phyloP scores from a whole-genome alignment of 2,113 vertebrate species.

The Atractosteus spatula region DNA sequence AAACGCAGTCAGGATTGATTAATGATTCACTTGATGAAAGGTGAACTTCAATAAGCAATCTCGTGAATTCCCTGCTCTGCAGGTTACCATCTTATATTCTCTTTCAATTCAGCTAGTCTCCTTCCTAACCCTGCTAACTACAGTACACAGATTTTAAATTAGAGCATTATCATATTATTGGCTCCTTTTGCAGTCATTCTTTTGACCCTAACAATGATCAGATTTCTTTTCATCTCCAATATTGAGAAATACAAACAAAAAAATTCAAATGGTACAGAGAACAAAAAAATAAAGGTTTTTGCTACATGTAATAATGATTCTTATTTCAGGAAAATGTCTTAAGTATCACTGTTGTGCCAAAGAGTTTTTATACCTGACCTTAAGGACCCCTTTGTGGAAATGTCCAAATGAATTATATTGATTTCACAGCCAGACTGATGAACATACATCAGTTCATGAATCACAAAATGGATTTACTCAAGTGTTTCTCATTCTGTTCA shows the following conservation, averaged over 20 bases:
- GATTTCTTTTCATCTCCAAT: no score
- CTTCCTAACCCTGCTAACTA: constrained; percentile 32
- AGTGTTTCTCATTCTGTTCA: constrained; percentile 28
- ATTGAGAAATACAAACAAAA: no score
- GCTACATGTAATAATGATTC: no score
- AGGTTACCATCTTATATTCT: constrained; percentile 55
- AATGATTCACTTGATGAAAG: no score
- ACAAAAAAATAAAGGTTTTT: no score
- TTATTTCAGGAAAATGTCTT: no score
- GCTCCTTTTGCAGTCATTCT: no score
- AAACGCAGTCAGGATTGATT: no score
- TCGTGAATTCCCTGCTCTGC: constrained; percentile 43
- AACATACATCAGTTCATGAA: not conserved
- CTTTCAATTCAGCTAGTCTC: constrained; percentile 48
- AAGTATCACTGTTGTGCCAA: no score
- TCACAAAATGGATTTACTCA: constrained; percentile 8
- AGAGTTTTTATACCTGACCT: not conserved
- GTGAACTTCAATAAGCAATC: constrained; percentile 15
- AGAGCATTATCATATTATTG: constrained; percentile 4
- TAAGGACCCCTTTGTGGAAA: constrained; percentile 1
- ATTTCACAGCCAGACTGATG: constrained; percentile 26
- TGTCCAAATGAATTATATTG: constrained; percentile 29
- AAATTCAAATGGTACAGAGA: no score
- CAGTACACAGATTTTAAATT: constrained; percentile 51
- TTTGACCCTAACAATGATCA: no score